These are phyloP conservation scores for Siniperca scherzeri DNA, from an alignment of 2,797 vertebrate genomes.

Conservation along the genomic window DNA sequence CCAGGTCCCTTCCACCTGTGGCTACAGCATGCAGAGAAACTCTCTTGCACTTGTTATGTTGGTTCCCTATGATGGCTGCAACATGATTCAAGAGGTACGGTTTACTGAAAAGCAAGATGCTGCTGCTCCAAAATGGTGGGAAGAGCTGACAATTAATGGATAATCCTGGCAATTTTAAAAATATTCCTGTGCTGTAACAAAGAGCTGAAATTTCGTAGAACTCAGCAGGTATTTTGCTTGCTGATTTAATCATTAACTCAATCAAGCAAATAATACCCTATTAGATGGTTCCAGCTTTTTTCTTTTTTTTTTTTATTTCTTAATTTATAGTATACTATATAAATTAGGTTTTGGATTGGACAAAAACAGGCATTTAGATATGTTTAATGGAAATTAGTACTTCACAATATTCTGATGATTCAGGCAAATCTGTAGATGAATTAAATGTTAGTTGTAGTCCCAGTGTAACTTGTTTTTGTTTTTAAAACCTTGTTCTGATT, in stretches of 20 bases:
- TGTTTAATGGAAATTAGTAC: no score
- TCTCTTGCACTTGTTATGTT: constrained; percentile 47
- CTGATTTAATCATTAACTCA: no score
- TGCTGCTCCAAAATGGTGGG: not conserved
- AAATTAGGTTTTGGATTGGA: no score
- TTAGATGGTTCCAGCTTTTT: no score
- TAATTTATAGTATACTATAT: no score
- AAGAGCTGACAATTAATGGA: not conserved
- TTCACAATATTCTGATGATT: not conserved
- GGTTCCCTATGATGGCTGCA: constrained; percentile 73
- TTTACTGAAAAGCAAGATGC: not conserved
- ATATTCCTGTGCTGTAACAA: not conserved
- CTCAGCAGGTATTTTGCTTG: no score
- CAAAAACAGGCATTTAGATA: no score
- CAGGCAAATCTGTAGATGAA: not conserved
- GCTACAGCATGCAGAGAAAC: constrained; percentile 68
- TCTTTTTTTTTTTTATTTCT: no score
- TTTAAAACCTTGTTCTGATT: not conserved
- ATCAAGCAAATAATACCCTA: no score
- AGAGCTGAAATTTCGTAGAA: no score
- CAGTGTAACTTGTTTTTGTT: not conserved
- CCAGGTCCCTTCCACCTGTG: constrained; percentile 68
- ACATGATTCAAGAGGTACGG: constrained; percentile 65
- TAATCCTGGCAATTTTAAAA: not conserved
- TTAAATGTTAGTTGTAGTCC: not conserved